Evolutionary conservation across 1,140 invertebrate species (phyloP), one percentile per base, ranked within the genome.

Genomic region (Lepidurus couesii): DNA sequence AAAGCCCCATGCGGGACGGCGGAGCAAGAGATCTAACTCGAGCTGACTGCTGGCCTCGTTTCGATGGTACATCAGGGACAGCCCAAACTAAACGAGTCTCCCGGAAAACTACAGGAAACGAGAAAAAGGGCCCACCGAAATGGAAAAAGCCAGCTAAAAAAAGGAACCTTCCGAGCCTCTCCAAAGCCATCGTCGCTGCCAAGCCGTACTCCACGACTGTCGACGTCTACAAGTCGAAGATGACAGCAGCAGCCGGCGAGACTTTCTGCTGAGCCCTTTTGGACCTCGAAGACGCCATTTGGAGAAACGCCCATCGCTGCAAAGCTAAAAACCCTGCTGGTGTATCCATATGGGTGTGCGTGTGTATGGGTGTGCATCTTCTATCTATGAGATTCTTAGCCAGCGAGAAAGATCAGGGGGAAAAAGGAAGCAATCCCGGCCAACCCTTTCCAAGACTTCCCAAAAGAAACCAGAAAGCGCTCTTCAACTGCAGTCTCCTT

Each of bases 11-110:
- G 53, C 53, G 53, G 53, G 53, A 65, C 5, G 53, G 53, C 13
- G 21, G 53, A 21, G 53, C 21, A 21, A 21, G 21, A n/a, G 53
- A 65, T 65, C 53, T 65, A 65, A 65, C 53, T 65, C 53, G 53
- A 65, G 53, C 53, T 65, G 53, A 65, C 53, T 65, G 53, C 21
- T 65, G 53, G 53, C 53, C 53, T 65, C 53, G 53, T 65, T 65
- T 65, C 53, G 53, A 65, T 65, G 53, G 53, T 65, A 65, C 53
- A 65, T 65, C 53, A 65, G 53, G 53, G 53, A 65, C 53, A 65
- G 21, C n/a, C 53, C 53, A 21, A 65, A 65, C 53, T 65, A 65
- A 65, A 65, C 53, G 53, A 65, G 21, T 65, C 53, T 65, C 53
- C 53, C 21, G 53, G 21, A 65, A 65, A 65, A 65, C 53, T 16